A percentile compares a stretch with the other conserved stretches of the same genome.
Evolutionary conservation across 2,888 invertebrate genomes (phyloP).

Genomic region (Dicyrtoma fusca): DNA sequence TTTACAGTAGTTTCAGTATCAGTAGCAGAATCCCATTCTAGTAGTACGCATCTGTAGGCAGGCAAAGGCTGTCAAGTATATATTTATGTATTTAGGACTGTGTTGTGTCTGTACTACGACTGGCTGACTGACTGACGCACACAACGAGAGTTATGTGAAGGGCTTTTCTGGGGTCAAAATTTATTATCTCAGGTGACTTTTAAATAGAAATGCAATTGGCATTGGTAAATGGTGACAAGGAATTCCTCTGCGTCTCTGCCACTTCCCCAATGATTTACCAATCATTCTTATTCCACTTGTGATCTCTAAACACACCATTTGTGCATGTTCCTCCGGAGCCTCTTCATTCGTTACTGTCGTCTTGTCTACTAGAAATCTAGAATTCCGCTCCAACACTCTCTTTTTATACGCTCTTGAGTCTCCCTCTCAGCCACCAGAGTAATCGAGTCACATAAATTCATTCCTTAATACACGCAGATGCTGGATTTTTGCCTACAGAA

Average conservation of each 20-base stretch:
- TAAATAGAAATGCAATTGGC: conserved; percentile 27
- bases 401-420: conserved; percentile 8
- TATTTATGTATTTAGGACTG: too few species aligned
- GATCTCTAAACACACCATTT: conserved; percentile 14
- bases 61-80: too few species aligned
- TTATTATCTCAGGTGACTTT: conserved; percentile 29
- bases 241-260: conserved; percentile 30
- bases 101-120: too few species aligned
- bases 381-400: not conserved
- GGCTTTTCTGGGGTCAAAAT: conserved; percentile 4
- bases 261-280: conserved; percentile 22
- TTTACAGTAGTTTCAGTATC: too few species aligned
- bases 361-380: conserved; percentile 26
- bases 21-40: too few species aligned
- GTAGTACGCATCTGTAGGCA: too few species aligned
- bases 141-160: not conserved
- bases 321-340: conserved; percentile 16
- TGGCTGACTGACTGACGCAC: too few species aligned
- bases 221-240: conserved; percentile 24
- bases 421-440: not conserved
- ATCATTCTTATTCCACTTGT: conserved; percentile 19
- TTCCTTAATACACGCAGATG: not conserved
- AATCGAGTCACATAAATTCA: conserved; percentile 27
- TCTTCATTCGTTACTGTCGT: conserved; percentile 28
- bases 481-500: too few species aligned